Percentiles rank a stretch among this genome's conserved stretches.
phyloP scores from a whole-genome alignment of 2,113 vertebrate genomes.

The Barnardius zonarius region DNA sequence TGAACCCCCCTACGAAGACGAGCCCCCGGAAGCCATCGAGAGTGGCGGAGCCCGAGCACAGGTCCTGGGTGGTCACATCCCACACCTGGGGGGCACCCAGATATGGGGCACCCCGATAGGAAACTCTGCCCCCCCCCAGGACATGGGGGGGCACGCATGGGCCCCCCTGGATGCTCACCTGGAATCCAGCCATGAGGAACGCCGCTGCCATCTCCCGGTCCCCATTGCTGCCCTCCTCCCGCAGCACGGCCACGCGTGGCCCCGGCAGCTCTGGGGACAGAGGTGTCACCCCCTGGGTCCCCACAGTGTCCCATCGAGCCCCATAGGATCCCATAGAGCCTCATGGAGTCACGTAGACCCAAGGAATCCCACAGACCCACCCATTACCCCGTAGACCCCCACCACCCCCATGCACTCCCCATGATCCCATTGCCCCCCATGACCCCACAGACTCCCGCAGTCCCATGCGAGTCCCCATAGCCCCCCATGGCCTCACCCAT shows the following conservation, averaged over 20 bases:
- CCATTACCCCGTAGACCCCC: background rate
- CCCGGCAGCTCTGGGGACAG: slow-evolving; percentile 38
- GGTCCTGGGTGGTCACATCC: slow-evolving; percentile 92
- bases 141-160: background rate
- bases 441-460: no score
- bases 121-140: no score
- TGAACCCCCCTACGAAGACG: slow-evolving; percentile 92
- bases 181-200: slow-evolving; percentile 86
- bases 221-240: slow-evolving; percentile 93
- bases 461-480: no score
- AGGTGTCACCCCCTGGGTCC: no score
- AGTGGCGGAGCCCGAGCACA: slow-evolving; percentile 77
- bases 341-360: no score
- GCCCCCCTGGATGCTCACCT: slow-evolving; percentile 69
- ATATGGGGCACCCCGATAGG: no score
- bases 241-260: slow-evolving; percentile 82
- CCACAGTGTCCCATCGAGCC: no score
- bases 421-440: no score
- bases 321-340: no score
- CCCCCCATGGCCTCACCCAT: no score
- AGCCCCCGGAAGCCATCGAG: slow-evolving; percentile 83
- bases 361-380: no score
- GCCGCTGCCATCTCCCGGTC: slow-evolving; percentile 90
- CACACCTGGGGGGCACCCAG: slow-evolving; percentile 78
- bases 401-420: no score